Base-by-base conservation (phyloP, 1,140 invertebrate genomes). In the Sycophila sp. region DNA sequence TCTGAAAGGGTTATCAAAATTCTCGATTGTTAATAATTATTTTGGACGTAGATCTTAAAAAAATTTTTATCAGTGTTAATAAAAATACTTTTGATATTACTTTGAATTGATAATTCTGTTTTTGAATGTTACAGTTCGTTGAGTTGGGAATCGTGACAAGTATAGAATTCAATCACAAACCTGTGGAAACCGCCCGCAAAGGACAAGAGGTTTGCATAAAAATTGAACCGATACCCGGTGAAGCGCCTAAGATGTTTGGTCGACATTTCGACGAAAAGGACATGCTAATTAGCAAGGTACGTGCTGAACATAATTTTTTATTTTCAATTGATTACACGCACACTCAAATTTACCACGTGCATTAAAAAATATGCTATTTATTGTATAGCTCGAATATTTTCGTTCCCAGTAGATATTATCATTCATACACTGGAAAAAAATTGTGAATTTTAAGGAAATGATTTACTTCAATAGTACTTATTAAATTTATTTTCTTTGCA, bases 171-270 rank as follows among this genome's bases (percentile, higher is more conserved):
- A 94, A 95, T 87, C 93, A 93, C 88, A 90, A 99, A 91, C 84
- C 94, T 85, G 92, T 99, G 68, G 97, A 99, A 59, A 89, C 89
- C 8, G 98, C 98, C 1, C 90, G 95, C 59, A 97, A 97, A 86
- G 98, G 98, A 3, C 94, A 97, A 85, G 98, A 99, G 87, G 96
- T 99, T 10, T 99, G 98, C 87, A 92, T 99, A 72, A 99, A 99
- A 89, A 99, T 99, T 73, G 97, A 99, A 74, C 93, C 97, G 4
- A 91, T 96, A 38, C 93, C 96, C 15, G 98, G 98, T 0, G 97
- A 99, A 85, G 92, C 97, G 30, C 98, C 98, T 1, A 99, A 99
- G 87, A 94, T 99, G 92, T 98, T 94, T 85, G 98, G 98, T 0
- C 88, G 98, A 71, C 98, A 99, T 87, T 99, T 99, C 87, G 97